Conservation (phyloP, 2,888 invertebrate genomes). For the Athripsodes cinereus region DNA sequence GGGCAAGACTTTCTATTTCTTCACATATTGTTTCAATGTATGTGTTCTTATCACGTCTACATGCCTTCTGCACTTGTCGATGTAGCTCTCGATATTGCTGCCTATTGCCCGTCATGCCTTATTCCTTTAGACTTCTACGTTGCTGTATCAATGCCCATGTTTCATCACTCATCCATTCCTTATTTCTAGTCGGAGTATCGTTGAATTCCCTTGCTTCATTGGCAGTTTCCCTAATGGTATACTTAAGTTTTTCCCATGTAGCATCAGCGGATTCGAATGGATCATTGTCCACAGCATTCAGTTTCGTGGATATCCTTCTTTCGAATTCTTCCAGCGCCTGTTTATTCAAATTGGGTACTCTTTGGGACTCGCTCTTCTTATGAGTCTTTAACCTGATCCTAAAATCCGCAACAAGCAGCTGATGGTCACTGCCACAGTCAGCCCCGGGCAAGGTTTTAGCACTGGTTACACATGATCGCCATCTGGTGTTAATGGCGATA, state of each 20-base stretch:
- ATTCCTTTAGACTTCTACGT: too few relatives aligned
- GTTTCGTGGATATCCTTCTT: background rate
- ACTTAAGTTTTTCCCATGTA: background rate
- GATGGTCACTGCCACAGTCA: background rate
- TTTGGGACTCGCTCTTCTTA: background rate
- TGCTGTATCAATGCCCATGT: too few relatives aligned
- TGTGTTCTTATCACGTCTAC: too few relatives aligned
- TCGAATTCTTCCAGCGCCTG: background rate
- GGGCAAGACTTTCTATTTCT: too few relatives aligned
- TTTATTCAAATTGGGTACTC: background rate
- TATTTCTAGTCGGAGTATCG: background rate
- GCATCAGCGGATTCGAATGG: background rate
- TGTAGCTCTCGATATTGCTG: too few relatives aligned
- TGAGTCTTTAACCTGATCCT: background rate
- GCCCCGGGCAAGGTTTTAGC: background rate
- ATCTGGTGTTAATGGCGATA: background rate
- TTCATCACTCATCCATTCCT: too few relatives aligned
- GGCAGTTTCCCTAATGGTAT: too few relatives aligned
- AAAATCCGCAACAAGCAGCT: background rate
- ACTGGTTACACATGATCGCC: background rate
- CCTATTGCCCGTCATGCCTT: too few relatives aligned
- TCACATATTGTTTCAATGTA: too few relatives aligned
- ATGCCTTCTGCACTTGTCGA: too few relatives aligned
- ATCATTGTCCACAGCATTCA: background rate
- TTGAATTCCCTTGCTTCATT: background rate